A percentile compares a stretch with the other conserved stretches of the same genome.
Conservation (phyloP, 2,113 vertebrate species). For the Lanius collurio region DNA sequence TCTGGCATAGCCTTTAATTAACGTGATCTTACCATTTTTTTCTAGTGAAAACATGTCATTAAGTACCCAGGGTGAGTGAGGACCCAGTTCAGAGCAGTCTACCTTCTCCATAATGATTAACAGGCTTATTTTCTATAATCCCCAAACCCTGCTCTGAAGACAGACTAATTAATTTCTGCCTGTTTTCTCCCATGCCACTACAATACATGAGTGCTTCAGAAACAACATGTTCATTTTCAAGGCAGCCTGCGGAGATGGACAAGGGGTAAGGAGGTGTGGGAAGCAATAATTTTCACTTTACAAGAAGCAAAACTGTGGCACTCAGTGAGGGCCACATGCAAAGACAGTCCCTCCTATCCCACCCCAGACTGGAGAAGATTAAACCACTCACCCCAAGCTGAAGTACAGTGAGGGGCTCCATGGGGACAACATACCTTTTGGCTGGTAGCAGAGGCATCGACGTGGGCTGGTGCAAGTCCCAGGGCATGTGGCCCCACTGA, state of each 20-base stretch:
- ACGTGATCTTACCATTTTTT: background rate
- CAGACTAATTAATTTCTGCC: conserved; percentile 40
- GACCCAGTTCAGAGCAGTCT: conserved; percentile 4
- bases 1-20: conserved; percentile 47
- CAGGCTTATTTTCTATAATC: conserved; percentile 37
- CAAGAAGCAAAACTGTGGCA: background rate
- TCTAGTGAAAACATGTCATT: conserved; percentile 38
- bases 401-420: background rate
- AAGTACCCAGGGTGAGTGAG: background rate
- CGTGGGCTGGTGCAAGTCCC: background rate
- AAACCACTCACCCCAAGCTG: background rate
- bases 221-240: background rate
- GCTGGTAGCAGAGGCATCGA: rapidly evolving
- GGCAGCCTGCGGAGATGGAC: background rate
- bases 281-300: background rate
- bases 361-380: background rate
- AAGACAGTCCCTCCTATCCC: background rate
- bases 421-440: rapidly evolving
- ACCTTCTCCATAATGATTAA: conserved; percentile 22
- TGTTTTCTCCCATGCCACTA: background rate
- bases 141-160: background rate
- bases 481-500: rapidly evolving
- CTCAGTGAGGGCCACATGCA: background rate
- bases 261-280: background rate
- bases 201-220: background rate